phyloP scores from a whole-genome alignment of 2,113 vertebrate genomes.

The Rhinichthys klamathensis region DNA sequence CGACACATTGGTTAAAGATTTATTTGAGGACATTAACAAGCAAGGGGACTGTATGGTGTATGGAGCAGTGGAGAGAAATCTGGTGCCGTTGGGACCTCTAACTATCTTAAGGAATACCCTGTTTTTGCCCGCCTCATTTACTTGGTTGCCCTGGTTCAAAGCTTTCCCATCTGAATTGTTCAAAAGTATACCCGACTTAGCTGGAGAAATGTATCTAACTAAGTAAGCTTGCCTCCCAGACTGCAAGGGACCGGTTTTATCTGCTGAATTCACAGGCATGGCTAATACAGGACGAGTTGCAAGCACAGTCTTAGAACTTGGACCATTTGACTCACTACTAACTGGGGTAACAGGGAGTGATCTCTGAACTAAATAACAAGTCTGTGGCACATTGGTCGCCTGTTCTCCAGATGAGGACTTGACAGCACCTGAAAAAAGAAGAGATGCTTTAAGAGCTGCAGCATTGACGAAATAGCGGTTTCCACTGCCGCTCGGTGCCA shows the following conservation, averaged over 20 bases:
- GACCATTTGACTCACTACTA: conserved; percentile 58
- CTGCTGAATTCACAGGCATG: conserved; percentile 67
- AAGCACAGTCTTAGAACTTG: conserved; percentile 62
- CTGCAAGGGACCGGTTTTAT: conserved; percentile 68
- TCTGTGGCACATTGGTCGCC: conserved; percentile 62
- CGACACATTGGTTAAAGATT: conserved; percentile 59
- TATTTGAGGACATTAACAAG: conserved; percentile 75
- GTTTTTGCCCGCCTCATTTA: conserved; percentile 66
- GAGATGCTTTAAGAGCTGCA: conserved; percentile 69
- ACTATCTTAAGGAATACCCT: conserved; percentile 78
- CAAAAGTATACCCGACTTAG: conserved; percentile 69
- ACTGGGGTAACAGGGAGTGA: conserved; percentile 71
- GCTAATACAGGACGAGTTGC: conserved; percentile 69
- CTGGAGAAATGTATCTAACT: conserved; percentile 75
- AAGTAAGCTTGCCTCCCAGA: conserved; percentile 76
- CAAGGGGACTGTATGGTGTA: conserved; percentile 72
- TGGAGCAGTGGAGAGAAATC: conserved; percentile 64
- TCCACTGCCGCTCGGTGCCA: conserved; percentile 57
- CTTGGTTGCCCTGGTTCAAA: conserved; percentile 57
- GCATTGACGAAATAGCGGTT: conserved; percentile 74
- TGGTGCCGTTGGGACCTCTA: conserved; percentile 62
- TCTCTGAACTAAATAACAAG: conserved; percentile 77
- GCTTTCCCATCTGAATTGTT: conserved; percentile 69
- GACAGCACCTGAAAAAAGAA: conserved; percentile 70
- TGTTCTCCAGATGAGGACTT: conserved; percentile 66